phyloP scores from a whole-genome alignment of 2,797 vertebrate species.

The Mareca penelope region DNA sequence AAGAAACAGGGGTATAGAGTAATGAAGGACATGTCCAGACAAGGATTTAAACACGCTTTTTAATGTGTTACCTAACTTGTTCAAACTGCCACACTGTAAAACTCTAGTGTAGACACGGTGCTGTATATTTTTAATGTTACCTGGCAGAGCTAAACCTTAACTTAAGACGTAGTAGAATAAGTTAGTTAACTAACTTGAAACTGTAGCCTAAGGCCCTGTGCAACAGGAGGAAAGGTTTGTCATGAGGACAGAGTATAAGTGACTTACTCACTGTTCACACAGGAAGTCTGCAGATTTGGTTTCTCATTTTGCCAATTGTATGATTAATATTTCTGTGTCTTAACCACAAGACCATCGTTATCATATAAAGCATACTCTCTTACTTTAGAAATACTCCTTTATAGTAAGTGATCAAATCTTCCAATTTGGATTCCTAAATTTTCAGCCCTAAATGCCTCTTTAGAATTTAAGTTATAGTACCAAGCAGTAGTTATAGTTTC shows the following conservation, averaged over 20 bases:
- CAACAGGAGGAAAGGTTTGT: slow-evolving; percentile 48
- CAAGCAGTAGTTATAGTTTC: background rate
- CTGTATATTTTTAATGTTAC: slow-evolving; percentile 22
- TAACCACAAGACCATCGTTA: slow-evolving; percentile 20
- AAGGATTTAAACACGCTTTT: slow-evolving; percentile 4
- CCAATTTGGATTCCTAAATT: background rate
- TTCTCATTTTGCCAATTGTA: slow-evolving; percentile 28
- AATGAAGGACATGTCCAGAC: slow-evolving; percentile 48
- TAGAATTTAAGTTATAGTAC: background rate
- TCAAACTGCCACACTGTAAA: slow-evolving; percentile 48
- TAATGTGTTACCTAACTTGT: slow-evolving; percentile 48
- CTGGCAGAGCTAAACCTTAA: slow-evolving; percentile 39
- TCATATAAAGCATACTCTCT: background rate
- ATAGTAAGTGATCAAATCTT: background rate
- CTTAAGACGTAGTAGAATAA: slow-evolving; percentile 1
- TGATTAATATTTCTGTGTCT: slow-evolving; percentile 32
- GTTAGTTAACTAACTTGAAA: slow-evolving; percentile 35
- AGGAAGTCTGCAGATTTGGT: slow-evolving; percentile 34
- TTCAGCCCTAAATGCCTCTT: background rate
- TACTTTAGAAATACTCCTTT: background rate
- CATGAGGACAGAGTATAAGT: slow-evolving; percentile 26
- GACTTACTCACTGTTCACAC: slow-evolving; percentile 44
- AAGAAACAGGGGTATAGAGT: slow-evolving; percentile 19
- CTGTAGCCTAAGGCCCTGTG: slow-evolving; percentile 33
- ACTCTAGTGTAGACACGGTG: background rate